A percentile compares a stretch with the other conserved stretches of the same genome.
Conservation (phyloP, 2,797 vertebrate species). For the Diplodus sargus region DNA sequence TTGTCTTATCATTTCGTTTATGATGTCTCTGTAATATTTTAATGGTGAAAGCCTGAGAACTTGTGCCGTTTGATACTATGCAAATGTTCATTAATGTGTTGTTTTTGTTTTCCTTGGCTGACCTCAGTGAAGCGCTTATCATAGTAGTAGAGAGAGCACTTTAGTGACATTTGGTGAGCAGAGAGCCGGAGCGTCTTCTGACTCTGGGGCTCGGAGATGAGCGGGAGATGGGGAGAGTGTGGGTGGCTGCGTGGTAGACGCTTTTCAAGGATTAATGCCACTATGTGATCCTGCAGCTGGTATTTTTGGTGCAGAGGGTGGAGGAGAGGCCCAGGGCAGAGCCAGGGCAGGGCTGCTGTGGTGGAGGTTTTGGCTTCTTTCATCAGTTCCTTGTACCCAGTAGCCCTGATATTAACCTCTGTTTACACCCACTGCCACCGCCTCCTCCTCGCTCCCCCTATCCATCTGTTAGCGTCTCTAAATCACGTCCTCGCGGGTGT, state of each 20-base stretch:
- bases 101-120: constrained; percentile 39
- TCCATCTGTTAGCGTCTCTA: constrained; percentile 42
- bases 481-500: constrained; percentile 51
- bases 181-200: constrained; percentile 39
- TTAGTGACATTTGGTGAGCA: constrained; percentile 64
- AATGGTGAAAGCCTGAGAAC: constrained; percentile 32
- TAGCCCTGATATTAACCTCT: constrained; percentile 68
- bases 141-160: constrained; percentile 74
- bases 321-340: constrained; percentile 53
- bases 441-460: constrained; percentile 34
- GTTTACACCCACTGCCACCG: constrained; percentile 42
- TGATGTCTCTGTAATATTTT: constrained; percentile 5
- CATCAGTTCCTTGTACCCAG: constrained; percentile 35
- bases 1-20: constrained; percentile 36
- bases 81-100: constrained; percentile 40
- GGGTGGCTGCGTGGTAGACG: constrained; percentile 18
- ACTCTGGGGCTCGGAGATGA: constrained; percentile 26
- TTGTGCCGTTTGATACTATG: constrained; percentile 31
- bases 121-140: constrained; percentile 63
- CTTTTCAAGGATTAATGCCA: constrained; percentile 47
- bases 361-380: constrained; percentile 59
- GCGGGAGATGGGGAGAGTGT: constrained; percentile 20
- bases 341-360: constrained; percentile 60
- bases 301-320: constrained; percentile 68
- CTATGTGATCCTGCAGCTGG: constrained; percentile 59